Evolutionary conservation across 2,797 vertebrate species (phyloP).

Genomic region (Coilia nasus): DNA sequence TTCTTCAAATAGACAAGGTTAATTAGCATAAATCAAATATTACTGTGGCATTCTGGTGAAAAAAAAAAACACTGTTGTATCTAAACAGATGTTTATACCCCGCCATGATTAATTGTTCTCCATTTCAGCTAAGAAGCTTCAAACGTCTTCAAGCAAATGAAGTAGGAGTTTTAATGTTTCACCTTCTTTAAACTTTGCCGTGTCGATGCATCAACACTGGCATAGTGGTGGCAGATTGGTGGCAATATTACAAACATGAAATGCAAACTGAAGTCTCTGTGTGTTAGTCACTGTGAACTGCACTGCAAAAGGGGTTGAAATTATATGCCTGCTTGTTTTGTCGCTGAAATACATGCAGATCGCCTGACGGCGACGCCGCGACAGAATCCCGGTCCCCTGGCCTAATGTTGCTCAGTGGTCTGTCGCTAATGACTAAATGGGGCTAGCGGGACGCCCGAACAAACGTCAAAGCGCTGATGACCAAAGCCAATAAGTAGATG

Average conservation of each 20-base stretch:
- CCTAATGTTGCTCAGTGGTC: slow-evolving; percentile 7
- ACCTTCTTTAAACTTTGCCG: neutral
- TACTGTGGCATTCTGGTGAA: neutral
- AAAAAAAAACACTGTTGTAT: neutral
- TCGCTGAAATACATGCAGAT: neutral
- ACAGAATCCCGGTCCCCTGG: neutral
- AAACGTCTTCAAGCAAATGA: neutral
- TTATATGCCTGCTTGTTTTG: neutral
- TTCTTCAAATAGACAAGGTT: neutral
- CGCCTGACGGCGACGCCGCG: neutral
- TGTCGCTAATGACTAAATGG: slow-evolving; percentile 14
- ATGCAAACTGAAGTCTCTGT: neutral
- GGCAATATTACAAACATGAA: neutral
- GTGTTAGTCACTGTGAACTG: neutral
- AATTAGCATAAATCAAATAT: neutral
- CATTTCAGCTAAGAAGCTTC: no score
- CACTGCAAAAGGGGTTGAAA: neutral
- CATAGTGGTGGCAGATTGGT: neutral
- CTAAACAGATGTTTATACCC: neutral
- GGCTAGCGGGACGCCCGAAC: neutral
- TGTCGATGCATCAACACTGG: neutral
- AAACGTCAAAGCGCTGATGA: neutral
- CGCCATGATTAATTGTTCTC: no score
- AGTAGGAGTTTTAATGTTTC: neutral
- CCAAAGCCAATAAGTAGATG: slow-evolving; percentile 19